Percentiles rank a stretch among this genome's conserved stretches.
Conservation (phyloP, 2,888 invertebrate genomes). For the Conchocele bisecta region DNA sequence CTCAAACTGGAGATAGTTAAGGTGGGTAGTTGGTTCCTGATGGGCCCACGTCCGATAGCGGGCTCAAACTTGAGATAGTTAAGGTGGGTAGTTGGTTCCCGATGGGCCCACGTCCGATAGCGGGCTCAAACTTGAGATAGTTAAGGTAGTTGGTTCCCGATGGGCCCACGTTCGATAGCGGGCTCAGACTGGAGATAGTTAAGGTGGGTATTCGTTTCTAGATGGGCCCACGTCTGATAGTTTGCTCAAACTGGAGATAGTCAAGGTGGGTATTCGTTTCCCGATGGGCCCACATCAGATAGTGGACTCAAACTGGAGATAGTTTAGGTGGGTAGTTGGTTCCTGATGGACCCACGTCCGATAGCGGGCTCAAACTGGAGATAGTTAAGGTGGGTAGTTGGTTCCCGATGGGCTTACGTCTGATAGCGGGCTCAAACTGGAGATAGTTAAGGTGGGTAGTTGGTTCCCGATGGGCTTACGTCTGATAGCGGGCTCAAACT, state of each 20-base stretch:
- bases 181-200: conserved; percentile 87
- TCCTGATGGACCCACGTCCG: conserved; percentile 85
- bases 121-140: conserved; percentile 87
- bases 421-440: conserved; percentile 87
- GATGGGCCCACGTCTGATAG: conserved; percentile 86
- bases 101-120: conserved; percentile 85
- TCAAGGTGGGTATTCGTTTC: conserved; percentile 85
- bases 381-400: conserved; percentile 86
- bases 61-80: conserved; percentile 87
- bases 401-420: conserved; percentile 85
- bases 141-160: conserved; percentile 85
- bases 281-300: conserved; percentile 85
- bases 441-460: conserved; percentile 86
- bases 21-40: conserved; percentile 85
- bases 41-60: conserved; percentile 85
- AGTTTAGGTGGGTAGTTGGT: conserved; percentile 85
- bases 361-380: conserved; percentile 87
- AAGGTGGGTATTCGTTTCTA: conserved; percentile 77
- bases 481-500: too few species aligned
- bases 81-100: conserved; percentile 85
- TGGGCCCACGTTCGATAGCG: conserved; percentile 85
- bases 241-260: conserved; percentile 87
- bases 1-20: conserved; percentile 87
- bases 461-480: too few species aligned
- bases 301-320: conserved; percentile 88